Percentiles rank a stretch among this genome's conserved stretches.
Evolutionary conservation across 2,888 invertebrate species (phyloP).

Genomic region (Drosophila kambysellisi): DNA sequence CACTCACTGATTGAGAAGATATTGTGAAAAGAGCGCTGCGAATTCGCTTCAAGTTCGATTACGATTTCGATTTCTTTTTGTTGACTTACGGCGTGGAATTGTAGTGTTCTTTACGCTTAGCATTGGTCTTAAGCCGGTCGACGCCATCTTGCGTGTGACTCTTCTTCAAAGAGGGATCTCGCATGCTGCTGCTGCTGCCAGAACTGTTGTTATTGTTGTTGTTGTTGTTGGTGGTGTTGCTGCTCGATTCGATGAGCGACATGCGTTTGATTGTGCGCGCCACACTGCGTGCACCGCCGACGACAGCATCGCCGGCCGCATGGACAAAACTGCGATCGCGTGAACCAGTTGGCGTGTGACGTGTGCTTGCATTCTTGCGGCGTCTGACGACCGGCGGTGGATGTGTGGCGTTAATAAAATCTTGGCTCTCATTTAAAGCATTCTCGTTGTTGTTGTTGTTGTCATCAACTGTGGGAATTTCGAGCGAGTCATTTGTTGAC

Average conservation of each 20-base stretch:
- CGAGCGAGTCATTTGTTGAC: not conserved
- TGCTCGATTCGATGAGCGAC: conserved; percentile 62
- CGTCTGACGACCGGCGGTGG: conserved; percentile 50
- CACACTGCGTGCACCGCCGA: conserved; percentile 60
- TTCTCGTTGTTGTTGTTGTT: conserved; percentile 28
- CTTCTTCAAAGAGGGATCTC: conserved; percentile 30
- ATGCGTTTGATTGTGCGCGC: conserved; percentile 61
- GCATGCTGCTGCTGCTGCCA: not conserved
- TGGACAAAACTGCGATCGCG: conserved; percentile 50
- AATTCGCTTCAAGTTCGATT: not conserved
- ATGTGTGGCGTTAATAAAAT: conserved; percentile 19
- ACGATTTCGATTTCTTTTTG: not conserved
- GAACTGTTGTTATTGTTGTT: not conserved
- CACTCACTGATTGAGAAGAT: not conserved
- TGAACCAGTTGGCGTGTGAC: conserved; percentile 19
- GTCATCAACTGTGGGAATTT: conserved; percentile 8
- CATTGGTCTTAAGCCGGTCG: conserved; percentile 31
- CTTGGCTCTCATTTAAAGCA: conserved; percentile 12
- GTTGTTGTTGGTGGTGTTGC: conserved; percentile 27
- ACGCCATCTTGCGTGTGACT: conserved; percentile 38
- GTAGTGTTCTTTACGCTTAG: conserved; percentile 48
- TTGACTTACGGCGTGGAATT: conserved; percentile 64
- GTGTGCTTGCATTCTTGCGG: conserved; percentile 30
- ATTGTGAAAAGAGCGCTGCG: not conserved
- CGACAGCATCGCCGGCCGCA: conserved; percentile 51